phyloP scores from a whole-genome alignment of 2,113 vertebrate genomes.

The Litocranius walleri region DNA sequence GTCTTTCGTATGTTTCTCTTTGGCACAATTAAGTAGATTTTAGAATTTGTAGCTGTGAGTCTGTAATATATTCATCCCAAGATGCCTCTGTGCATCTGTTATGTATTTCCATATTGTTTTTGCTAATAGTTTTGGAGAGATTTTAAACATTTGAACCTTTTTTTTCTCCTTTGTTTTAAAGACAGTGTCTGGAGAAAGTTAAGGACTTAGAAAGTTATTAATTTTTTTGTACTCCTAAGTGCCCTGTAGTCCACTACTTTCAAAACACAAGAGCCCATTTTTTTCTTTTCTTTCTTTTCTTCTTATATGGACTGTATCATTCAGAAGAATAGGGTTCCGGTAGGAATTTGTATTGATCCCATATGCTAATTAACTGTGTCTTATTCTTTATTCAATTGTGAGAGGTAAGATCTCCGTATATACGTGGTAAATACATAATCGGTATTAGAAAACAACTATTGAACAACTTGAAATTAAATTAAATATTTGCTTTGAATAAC shows the following conservation, averaged over 20 bases:
- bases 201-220: conserved; percentile 29
- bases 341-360: conserved; percentile 36
- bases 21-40: conserved; percentile 68
- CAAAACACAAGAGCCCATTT: not conserved
- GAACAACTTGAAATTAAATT: conserved; percentile 21
- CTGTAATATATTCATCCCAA: conserved; percentile 56
- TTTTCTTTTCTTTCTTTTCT: not conserved
- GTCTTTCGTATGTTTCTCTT: conserved; percentile 69
- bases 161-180: not conserved
- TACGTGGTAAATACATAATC: not conserved
- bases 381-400: conserved; percentile 44
- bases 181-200: conserved; percentile 59
- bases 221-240: not conserved
- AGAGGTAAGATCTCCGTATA: conserved; percentile 36
- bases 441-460: conserved; percentile 24
- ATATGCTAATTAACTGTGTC: conserved; percentile 46
- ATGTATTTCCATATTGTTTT: conserved; percentile 65
- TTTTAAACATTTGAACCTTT: conserved; percentile 55
- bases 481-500: conserved; percentile 27
- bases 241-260: not conserved
- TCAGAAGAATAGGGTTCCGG: conserved; percentile 6
- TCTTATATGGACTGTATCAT: conserved; percentile 16
- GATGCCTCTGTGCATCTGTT: conserved; percentile 70
- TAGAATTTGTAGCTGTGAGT: conserved; percentile 55
- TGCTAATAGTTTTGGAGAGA: conserved; percentile 57